Base-by-base conservation (phyloP, 1,140 invertebrate genomes). In the Pachypeltis micranthus region DNA sequence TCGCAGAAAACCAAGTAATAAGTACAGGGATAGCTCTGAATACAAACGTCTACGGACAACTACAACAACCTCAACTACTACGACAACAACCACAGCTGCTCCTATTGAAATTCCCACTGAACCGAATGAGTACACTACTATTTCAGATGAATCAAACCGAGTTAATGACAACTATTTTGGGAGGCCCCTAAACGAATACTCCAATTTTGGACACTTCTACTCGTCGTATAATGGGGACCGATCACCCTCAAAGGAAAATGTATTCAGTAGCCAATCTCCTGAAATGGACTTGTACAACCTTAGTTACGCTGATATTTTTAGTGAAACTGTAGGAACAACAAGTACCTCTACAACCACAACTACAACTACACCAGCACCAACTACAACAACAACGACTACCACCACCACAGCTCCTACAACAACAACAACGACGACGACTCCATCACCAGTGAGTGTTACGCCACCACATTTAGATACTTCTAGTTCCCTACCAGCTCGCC, bases 361-460 rank as follows among this genome's bases (percentile, higher is more conserved):
- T 27, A 61, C 61, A 44, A 23, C 56, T 26, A 58, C 54, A 28
- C 19, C 65, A 26, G 44, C 24, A 26, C 2, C 51, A 7, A 65
- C 61, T 56, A 28, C 47, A 39, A 44, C 29, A 31, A 19, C 62
- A 34, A 51, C 61, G 19, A 59, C 64, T 2, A 58, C 63, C 39
- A 54, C 64, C 25, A 61, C 61, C 34, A 23, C 56, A 58, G 31
- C 63, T 10, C 27, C 63, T 7, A 61, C 66, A 2, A 65, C 63
- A 1, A 61, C 63, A 0, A 55, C 63, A 1, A 68, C 66, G 2
- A 59, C 65, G 1, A 62, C 66, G 1, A 57, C 62, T 1, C 12
- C 63, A 23, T 28, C 44, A 2, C 25, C 63, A 19, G 31, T 39
- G 25, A 39, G 26, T 7, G 31, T 39, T 39, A 39, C 31, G 7